These are phyloP conservation scores for Turnix velox DNA, from an alignment of 2,113 vertebrate genomes.

Conservation along the genomic window DNA sequence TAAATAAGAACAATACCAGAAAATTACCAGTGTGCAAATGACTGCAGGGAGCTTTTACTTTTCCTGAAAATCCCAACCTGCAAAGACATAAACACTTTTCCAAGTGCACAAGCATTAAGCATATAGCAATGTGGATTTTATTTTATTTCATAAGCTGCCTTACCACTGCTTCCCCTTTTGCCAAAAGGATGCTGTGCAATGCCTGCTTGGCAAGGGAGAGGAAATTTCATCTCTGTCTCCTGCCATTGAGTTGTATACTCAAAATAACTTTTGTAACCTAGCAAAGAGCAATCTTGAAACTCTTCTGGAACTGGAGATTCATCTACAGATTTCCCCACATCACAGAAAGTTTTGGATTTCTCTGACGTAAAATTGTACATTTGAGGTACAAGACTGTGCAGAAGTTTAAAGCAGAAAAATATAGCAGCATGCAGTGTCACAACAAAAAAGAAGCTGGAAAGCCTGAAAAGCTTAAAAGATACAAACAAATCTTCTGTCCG, in stretches of 20 bases:
- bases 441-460: neutral
- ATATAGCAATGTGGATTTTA: neutral
- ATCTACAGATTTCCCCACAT: neutral
- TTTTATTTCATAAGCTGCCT: neutral
- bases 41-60: neutral
- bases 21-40: neutral
- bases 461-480: neutral
- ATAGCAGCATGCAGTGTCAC: neutral
- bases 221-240: neutral
- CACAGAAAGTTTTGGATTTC: neutral
- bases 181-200: neutral
- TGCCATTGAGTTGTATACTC: neutral
- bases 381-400: neutral
- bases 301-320: neutral
- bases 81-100: neutral
- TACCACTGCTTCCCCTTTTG: neutral
- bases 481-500: neutral
- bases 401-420: neutral
- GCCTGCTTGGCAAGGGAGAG: neutral
- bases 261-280: neutral
- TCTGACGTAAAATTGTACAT: neutral
- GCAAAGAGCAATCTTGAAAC: neutral
- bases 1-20: neutral
- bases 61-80: neutral
- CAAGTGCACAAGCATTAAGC: neutral